Evolutionary conservation across 1,140 invertebrate species (phyloP).

Genomic region (Heliothis subflexa): DNA sequence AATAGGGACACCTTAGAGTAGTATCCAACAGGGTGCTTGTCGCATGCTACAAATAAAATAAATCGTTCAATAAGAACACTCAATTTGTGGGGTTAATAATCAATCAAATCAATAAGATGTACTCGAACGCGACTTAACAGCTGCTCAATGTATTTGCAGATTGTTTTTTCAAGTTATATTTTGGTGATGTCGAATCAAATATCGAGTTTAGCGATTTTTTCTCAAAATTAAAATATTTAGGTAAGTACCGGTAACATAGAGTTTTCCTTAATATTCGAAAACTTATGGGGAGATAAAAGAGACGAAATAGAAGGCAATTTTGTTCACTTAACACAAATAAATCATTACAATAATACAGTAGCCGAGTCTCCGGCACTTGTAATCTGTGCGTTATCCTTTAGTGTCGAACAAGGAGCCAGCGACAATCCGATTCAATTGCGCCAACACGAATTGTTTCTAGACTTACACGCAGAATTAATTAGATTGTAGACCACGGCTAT

Average conservation of each 20-base stretch:
- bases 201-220: neutral
- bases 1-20: neutral
- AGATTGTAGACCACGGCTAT: constrained; percentile 56
- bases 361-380: constrained; percentile 26
- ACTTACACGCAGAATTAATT: constrained; percentile 61
- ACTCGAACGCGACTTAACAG: constrained; percentile 1
- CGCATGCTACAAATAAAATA: constrained; percentile 3
- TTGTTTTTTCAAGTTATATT: constrained; percentile 13
- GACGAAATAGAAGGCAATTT: no score
- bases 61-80: constrained; percentile 17
- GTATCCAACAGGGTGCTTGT: neutral
- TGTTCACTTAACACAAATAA: neutral
- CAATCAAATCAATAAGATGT: constrained; percentile 24
- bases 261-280: no score
- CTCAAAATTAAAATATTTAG: no score
- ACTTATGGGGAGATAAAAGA: no score
- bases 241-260: no score
- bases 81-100: constrained; percentile 15
- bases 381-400: constrained; percentile 56
- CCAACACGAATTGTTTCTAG: constrained; percentile 53
- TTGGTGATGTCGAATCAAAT: neutral
- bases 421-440: constrained; percentile 63
- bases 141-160: constrained; percentile 14
- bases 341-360: neutral
- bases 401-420: constrained; percentile 53